These are phyloP conservation scores for Osmoderma eremita DNA, from an alignment of 2,888 invertebrate genomes.

Conservation along the genomic window DNA sequence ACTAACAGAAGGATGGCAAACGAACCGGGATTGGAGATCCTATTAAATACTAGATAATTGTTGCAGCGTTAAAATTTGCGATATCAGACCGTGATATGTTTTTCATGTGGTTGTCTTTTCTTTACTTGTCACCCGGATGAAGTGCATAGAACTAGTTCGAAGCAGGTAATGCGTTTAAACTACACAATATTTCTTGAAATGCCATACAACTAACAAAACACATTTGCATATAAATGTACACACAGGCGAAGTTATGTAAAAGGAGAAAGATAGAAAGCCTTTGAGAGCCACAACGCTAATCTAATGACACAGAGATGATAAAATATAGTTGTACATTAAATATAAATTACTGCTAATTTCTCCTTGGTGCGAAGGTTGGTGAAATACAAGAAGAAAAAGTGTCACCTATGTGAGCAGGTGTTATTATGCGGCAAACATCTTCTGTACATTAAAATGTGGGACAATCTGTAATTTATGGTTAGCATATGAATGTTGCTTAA, in stretches of 20 bases:
- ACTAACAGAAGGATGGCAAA: neutral
- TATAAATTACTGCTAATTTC: conserved; percentile 29
- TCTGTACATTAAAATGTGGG: conserved; percentile 20
- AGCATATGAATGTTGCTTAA: conserved; percentile 11
- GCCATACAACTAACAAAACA: conserved; percentile 8
- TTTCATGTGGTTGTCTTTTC: conserved; percentile 5
- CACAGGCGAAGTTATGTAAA: conserved; percentile 29
- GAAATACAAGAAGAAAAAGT: conserved; percentile 20
- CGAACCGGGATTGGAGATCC: conserved; percentile 15
- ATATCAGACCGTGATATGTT: conserved; percentile 31
- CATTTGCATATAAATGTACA: conserved; percentile 37
- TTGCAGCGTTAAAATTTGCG: conserved; percentile 27
- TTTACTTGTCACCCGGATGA: conserved; percentile 29
- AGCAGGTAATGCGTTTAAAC: conserved; percentile 13
- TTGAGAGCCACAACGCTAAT: conserved; percentile 26
- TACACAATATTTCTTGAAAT: conserved; percentile 19
- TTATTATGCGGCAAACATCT: conserved; percentile 8
- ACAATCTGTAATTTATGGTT: conserved; percentile 24
- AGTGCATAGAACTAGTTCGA: conserved; percentile 25
- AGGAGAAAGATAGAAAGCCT: conserved; percentile 35
- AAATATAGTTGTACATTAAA: conserved; percentile 30
- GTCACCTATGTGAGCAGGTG: conserved; percentile 26
- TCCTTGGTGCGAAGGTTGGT: conserved; percentile 22
- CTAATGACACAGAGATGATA: conserved; percentile 20
- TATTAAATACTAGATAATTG: conserved; percentile 27